Percentiles rank a stretch among this genome's conserved stretches.
Evolutionary conservation across 53 echinoderm and acorn worm genomes (phyloP).

Genomic region (Hippasteria phrygiana): DNA sequence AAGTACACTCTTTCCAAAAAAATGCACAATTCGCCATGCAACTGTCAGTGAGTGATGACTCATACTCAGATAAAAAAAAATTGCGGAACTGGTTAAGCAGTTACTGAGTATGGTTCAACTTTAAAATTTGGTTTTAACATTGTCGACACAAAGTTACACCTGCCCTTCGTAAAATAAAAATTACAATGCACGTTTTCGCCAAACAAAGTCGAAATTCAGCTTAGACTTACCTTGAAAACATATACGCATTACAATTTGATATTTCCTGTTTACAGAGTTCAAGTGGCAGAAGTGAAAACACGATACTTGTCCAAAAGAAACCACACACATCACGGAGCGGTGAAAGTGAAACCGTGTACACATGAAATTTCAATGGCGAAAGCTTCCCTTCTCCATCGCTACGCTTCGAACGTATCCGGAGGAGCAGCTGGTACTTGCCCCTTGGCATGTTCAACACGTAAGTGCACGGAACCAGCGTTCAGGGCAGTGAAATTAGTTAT

Average conservation of each 20-base stretch:
- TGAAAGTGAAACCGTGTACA: neutral
- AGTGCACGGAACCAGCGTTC: constrained; percentile 1
- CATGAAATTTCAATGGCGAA: constrained; percentile 9
- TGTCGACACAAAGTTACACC: too few species aligned
- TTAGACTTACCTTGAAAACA: neutral
- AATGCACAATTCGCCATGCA: too few species aligned
- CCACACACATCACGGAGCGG: too few species aligned
- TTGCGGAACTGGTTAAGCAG: too few species aligned
- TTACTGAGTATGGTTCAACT: too few species aligned
- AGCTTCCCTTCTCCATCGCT: constrained; percentile 63
- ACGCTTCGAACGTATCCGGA: constrained; percentile 22
- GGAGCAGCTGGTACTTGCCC: neutral
- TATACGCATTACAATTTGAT: neutral
- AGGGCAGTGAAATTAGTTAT: constrained; percentile 53
- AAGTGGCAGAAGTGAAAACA: neutral
- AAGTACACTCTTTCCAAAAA: too few species aligned
- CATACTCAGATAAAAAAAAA: too few species aligned
- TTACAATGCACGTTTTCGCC: neutral
- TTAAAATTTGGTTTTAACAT: too few species aligned
- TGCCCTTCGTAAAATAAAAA: too few species aligned
- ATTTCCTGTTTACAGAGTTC: neutral
- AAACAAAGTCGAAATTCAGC: neutral
- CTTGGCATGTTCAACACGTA: neutral
- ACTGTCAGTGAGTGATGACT: too few species aligned
- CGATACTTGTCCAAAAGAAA: too few species aligned